These are phyloP conservation scores for Coccyzus lansbergi DNA, from an alignment of 2,797 vertebrate genomes.

Conservation along the genomic window DNA sequence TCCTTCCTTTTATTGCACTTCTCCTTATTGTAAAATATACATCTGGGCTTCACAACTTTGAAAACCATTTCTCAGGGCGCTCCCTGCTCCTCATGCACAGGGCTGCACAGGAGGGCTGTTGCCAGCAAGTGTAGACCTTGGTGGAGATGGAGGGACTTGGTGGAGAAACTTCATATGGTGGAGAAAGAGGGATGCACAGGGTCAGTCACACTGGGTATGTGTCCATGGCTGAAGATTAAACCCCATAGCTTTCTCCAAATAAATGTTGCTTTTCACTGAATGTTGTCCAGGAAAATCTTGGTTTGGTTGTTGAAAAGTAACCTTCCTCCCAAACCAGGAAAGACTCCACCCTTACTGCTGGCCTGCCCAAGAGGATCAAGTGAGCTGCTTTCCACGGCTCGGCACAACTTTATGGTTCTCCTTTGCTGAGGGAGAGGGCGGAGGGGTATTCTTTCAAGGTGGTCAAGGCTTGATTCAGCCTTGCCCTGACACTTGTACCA, in stretches of 20 bases:
- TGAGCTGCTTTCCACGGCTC: not conserved
- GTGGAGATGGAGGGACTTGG: not conserved
- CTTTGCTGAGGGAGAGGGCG: not conserved
- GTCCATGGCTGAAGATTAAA: not conserved
- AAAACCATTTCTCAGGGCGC: not conserved
- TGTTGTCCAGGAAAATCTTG: not conserved
- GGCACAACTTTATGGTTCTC: not conserved
- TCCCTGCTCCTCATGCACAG: rapidly evolving
- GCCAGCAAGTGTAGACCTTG: not conserved
- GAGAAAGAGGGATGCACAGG: not conserved
- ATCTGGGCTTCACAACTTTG: not conserved
- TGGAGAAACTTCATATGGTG: too few species aligned
- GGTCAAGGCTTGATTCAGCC: too few species aligned
- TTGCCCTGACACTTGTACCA: not conserved
- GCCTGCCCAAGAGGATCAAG: not conserved
- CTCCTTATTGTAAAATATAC: not conserved
- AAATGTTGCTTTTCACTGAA: not conserved
- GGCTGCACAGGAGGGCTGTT: not conserved
- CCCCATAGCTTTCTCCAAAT: not conserved
- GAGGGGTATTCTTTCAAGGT: not conserved
- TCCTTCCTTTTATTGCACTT: not conserved
- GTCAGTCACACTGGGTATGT: not conserved
- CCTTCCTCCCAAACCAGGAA: not conserved
- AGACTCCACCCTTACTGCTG: not conserved
- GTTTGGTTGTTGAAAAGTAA: not conserved